These are phyloP conservation scores for Bovichtus diacanthus DNA, from an alignment of 2,797 vertebrate species.

Conservation along the genomic window DNA sequence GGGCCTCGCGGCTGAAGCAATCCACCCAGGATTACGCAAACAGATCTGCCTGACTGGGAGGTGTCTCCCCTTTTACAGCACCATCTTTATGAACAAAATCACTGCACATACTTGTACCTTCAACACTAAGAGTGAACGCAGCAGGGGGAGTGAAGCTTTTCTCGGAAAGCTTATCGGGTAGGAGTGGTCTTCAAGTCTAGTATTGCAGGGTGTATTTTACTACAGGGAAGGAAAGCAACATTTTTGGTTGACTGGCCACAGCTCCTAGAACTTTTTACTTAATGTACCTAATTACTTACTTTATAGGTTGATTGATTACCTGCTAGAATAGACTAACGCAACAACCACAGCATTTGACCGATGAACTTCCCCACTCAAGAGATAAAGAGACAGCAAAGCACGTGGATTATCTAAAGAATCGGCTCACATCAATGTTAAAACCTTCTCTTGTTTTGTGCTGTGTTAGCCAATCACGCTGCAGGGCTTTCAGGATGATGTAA, in stretches of 20 bases:
- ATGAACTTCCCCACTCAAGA: background rate
- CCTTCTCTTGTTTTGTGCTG: slow-evolving; percentile 1
- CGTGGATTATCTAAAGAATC: slow-evolving; percentile 27
- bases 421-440: slow-evolving; percentile 62
- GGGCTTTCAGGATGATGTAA: slow-evolving; percentile 48
- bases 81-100: slow-evolving; percentile 41
- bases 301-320: slow-evolving; percentile 1
- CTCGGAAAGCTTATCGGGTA: slow-evolving; percentile 22
- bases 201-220: slow-evolving; percentile 11
- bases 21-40: slow-evolving; percentile 82
- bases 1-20: slow-evolving; percentile 59
- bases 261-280: too few relatives aligned
- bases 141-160: slow-evolving; percentile 34
- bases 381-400: slow-evolving; percentile 4
- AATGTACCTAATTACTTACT: too few relatives aligned
- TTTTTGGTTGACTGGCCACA: slow-evolving; percentile 18
- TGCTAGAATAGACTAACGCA: slow-evolving; percentile 12
- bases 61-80: slow-evolving; percentile 46
- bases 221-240: background rate
- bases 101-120: slow-evolving; percentile 49
- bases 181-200: slow-evolving; percentile 23
- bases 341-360: background rate
- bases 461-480: slow-evolving; percentile 49
- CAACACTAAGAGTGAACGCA: slow-evolving; percentile 29
- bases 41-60: slow-evolving; percentile 61